Conservation (phyloP, 2,888 invertebrate genomes). For the Eulithis prunata region DNA sequence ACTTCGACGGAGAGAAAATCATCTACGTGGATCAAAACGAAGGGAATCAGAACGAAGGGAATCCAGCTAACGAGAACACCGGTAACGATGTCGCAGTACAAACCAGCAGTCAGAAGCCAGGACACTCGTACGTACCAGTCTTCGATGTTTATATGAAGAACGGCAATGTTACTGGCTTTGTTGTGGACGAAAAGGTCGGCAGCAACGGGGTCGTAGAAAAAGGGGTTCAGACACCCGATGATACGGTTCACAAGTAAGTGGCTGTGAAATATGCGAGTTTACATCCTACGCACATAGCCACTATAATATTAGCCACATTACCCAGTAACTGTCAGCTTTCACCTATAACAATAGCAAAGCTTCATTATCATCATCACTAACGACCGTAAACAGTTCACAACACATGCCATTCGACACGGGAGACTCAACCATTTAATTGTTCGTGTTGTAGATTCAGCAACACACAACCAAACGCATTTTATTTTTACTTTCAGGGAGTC, state of each 20-base stretch:
- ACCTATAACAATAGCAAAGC: neutral
- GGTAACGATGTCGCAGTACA: slow-evolving; percentile 43
- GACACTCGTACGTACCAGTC: slow-evolving; percentile 49
- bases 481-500: slow-evolving; percentile 21
- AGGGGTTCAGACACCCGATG: slow-evolving; percentile 43
- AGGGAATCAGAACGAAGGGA: slow-evolving; percentile 25
- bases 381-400: neutral
- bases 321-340: slow-evolving; percentile 10
- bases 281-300: slow-evolving; percentile 7
- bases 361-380: slow-evolving; percentile 1
- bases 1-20: slow-evolving; percentile 42
- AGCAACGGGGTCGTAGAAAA: slow-evolving; percentile 46
- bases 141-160: slow-evolving; percentile 57
- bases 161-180: slow-evolving; percentile 54
- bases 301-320: slow-evolving; percentile 12
- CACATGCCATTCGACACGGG: neutral
- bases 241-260: slow-evolving; percentile 35
- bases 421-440: neutral
- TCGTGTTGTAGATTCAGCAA: neutral
- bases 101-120: slow-evolving; percentile 39
- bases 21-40: slow-evolving; percentile 35
- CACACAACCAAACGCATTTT: neutral
- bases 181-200: slow-evolving; percentile 45
- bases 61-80: slow-evolving; percentile 22
- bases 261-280: slow-evolving; percentile 13